Conservation (phyloP, 2,113 vertebrate species). For the Clinocottus analis region DNA sequence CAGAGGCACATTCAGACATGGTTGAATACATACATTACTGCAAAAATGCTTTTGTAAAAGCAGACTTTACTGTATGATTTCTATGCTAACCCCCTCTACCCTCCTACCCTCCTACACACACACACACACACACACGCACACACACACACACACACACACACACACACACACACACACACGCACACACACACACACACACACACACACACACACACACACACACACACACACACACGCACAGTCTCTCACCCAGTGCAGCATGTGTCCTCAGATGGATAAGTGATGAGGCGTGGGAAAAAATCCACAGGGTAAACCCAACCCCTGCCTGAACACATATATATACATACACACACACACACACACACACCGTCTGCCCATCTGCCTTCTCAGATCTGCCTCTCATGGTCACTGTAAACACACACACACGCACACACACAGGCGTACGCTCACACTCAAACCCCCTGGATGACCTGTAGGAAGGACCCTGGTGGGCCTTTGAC, state of each 20-base stretch:
- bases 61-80: slow-evolving; percentile 68
- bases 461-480: slow-evolving; percentile 70
- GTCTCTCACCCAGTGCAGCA: slow-evolving; percentile 48
- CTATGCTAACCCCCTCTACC: slow-evolving; percentile 12
- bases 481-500: slow-evolving; percentile 69
- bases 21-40: slow-evolving; percentile 59
- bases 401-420: slow-evolving; percentile 69
- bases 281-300: slow-evolving; percentile 75
- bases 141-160: slow-evolving; percentile 44
- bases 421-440: slow-evolving; percentile 12
- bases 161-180: slow-evolving; percentile 49
- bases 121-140: slow-evolving; percentile 37
- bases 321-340: slow-evolving; percentile 46
- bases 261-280: slow-evolving; percentile 74
- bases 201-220: slow-evolving; percentile 40
- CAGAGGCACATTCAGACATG: slow-evolving; percentile 62
- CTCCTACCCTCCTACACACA: slow-evolving; percentile 42
- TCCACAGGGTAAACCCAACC: slow-evolving; percentile 75
- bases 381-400: slow-evolving; percentile 68
- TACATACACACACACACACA: slow-evolving; percentile 36
- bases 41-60: slow-evolving; percentile 57
- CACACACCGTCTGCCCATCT: slow-evolving; percentile 65
- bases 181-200: slow-evolving; percentile 39
- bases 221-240: slow-evolving; percentile 44
- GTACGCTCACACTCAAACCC: slow-evolving; percentile 50